These are phyloP conservation scores for Platysteira castanea DNA, from an alignment of 2,113 vertebrate genomes.

Conservation along the genomic window DNA sequence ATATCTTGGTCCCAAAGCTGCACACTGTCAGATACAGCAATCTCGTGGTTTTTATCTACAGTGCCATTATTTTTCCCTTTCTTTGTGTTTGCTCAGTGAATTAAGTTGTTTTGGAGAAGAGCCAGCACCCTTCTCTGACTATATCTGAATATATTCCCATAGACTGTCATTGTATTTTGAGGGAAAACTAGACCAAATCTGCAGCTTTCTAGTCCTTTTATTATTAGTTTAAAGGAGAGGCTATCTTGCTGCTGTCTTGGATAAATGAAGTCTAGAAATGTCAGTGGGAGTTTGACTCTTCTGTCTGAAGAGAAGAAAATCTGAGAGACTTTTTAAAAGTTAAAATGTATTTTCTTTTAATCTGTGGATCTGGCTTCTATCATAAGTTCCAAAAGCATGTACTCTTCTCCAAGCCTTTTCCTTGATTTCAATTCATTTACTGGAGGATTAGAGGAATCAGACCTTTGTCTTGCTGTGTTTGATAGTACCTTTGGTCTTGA, in stretches of 20 bases:
- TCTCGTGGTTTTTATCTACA: slow-evolving; percentile 12
- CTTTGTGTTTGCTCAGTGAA: slow-evolving; percentile 24
- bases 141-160: slow-evolving; percentile 23
- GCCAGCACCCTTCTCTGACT: not conserved
- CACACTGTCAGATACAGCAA: not conserved
- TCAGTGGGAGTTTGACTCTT: not conserved
- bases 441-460: not conserved
- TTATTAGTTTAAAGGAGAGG: not conserved
- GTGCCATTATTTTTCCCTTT: slow-evolving; percentile 18
- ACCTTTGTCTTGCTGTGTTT: not conserved
- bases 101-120: slow-evolving; percentile 28
- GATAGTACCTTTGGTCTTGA: not conserved
- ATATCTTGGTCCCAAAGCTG: not conserved
- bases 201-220: not conserved
- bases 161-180: not conserved
- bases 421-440: not conserved
- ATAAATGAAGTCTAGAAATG: not conserved
- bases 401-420: not conserved
- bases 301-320: not conserved
- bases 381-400: not conserved
- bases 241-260: not conserved
- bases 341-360: not conserved
- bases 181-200: not conserved
- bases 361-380: not conserved
- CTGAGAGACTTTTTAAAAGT: not conserved